These are phyloP conservation scores for Zaprionus tsacasi DNA, from an alignment of 1,140 invertebrate species.

Conservation along the genomic window DNA sequence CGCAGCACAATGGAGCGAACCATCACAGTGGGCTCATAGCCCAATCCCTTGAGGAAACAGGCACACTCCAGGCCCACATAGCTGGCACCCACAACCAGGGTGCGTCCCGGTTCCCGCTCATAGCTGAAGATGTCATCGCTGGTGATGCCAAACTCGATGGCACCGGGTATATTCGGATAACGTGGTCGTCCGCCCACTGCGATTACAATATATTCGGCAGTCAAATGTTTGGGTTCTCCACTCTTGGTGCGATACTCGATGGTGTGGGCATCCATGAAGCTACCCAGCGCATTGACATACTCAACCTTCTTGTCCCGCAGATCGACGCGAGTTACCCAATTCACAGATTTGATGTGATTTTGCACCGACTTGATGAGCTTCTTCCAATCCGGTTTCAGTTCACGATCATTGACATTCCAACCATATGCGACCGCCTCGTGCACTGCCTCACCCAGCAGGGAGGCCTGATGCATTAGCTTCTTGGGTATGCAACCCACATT, in stretches of 20 bases:
- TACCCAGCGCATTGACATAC: conserved; percentile 95
- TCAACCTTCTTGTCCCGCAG: conserved; percentile 95
- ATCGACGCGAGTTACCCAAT: conserved; percentile 95
- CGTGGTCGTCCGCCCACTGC: conserved; percentile 96
- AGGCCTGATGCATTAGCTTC: conserved; percentile 98
- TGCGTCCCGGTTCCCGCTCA: conserved; percentile 94
- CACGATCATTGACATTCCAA: conserved; percentile 90
- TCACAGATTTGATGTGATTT: conserved; percentile 95
- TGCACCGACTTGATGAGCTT: conserved; percentile 90
- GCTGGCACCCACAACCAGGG: conserved; percentile 96
- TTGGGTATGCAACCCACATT: conserved; percentile 99
- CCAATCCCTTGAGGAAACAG: conserved; percentile 95
- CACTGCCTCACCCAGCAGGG: conserved; percentile 92
- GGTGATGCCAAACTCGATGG: conserved; percentile 94
- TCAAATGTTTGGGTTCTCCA: conserved; percentile 90
- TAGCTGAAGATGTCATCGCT: conserved; percentile 99
- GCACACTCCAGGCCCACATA: conserved; percentile 99
- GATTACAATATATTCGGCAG: conserved; percentile 93
- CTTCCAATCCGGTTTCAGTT: conserved; percentile 90
- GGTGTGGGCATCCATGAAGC: conserved; percentile 93
- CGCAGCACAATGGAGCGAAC: conserved; percentile 96
- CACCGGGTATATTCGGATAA: conserved; percentile 94
- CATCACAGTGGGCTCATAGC: conserved; percentile 95
- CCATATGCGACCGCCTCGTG: conserved; percentile 92
- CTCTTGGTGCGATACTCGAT: conserved; percentile 90